phyloP scores from a whole-genome alignment of 2,888 invertebrate species.

The Molanna angustata region DNA sequence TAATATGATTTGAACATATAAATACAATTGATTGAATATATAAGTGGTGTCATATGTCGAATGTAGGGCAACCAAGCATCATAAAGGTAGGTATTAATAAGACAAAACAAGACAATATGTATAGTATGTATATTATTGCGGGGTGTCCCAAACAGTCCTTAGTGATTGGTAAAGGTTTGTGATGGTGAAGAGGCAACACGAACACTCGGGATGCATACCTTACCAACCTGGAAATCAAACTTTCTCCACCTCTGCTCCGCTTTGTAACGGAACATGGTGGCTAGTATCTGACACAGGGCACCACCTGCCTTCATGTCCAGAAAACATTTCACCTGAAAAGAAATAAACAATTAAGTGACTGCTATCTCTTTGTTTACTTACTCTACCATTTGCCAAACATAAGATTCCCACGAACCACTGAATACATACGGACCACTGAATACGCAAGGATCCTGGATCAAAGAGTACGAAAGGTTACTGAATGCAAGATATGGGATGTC shows the following conservation, averaged over 20 bases:
- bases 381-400: too few relatives aligned
- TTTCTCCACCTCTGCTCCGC: constrained; percentile 94
- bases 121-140: too few relatives aligned
- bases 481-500: too few relatives aligned
- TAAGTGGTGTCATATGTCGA: too few relatives aligned
- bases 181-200: constrained; percentile 25
- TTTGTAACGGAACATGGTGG: constrained; percentile 93
- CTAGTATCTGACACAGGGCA: constrained; percentile 87
- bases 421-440: too few relatives aligned
- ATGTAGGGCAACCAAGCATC: constrained; percentile 21
- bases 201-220: constrained; percentile 55
- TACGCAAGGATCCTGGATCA: too few relatives aligned
- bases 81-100: constrained; percentile 37
- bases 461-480: too few relatives aligned
- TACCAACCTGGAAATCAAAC: constrained; percentile 87
- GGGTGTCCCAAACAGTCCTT: constrained; percentile 23
- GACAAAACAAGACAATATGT: constrained; percentile 40
- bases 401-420: too few relatives aligned
- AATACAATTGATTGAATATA: too few relatives aligned
- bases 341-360: background rate
- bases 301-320: constrained; percentile 95
- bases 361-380: too few relatives aligned
- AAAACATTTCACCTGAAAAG: constrained; percentile 85
- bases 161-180: constrained; percentile 15
- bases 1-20: too few relatives aligned